Evolutionary conservation across 2,888 invertebrate species (phyloP).

Genomic region (Thera britannica): DNA sequence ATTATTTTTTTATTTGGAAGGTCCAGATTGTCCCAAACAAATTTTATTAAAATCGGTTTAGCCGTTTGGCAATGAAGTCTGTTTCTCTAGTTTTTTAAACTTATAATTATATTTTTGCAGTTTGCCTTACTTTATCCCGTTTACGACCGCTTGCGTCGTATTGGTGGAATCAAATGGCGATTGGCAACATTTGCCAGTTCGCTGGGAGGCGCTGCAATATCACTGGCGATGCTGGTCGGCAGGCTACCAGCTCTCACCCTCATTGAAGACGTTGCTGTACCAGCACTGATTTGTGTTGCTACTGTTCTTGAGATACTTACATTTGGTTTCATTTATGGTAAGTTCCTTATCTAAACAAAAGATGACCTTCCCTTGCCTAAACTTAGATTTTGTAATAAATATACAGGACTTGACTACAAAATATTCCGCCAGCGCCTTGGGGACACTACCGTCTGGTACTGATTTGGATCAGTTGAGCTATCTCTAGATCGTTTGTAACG

Average conservation of each 20-base stretch:
- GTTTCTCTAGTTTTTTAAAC: too few species aligned
- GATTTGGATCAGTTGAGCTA: too few species aligned
- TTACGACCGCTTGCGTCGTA: conserved; percentile 63
- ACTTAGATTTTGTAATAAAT: too few species aligned
- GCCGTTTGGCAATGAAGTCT: too few species aligned
- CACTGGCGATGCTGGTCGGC: conserved; percentile 53
- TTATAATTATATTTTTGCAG: conserved; percentile 50
- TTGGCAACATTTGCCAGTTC: conserved; percentile 53
- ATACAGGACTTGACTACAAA: too few species aligned
- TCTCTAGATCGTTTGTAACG: too few species aligned
- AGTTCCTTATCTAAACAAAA: conserved; percentile 1
- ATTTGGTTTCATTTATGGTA: conserved; percentile 72
- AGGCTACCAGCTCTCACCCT: conserved; percentile 53
- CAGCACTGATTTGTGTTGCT: conserved; percentile 57
- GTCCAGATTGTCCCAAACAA: too few species aligned
- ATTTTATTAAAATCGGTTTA: too few species aligned
- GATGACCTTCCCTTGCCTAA: neutral
- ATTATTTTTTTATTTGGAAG: too few species aligned
- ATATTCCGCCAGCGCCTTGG: too few species aligned
- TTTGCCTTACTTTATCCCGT: conserved; percentile 64
- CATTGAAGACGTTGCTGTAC: conserved; percentile 62
- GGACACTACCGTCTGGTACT: too few species aligned
- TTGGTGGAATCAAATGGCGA: conserved; percentile 65
- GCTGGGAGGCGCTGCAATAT: conserved; percentile 49
- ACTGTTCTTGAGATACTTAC: conserved; percentile 63